These are phyloP conservation scores for Ommatoiulus sabulosus DNA, from an alignment of 2,888 invertebrate genomes.

Conservation along the genomic window DNA sequence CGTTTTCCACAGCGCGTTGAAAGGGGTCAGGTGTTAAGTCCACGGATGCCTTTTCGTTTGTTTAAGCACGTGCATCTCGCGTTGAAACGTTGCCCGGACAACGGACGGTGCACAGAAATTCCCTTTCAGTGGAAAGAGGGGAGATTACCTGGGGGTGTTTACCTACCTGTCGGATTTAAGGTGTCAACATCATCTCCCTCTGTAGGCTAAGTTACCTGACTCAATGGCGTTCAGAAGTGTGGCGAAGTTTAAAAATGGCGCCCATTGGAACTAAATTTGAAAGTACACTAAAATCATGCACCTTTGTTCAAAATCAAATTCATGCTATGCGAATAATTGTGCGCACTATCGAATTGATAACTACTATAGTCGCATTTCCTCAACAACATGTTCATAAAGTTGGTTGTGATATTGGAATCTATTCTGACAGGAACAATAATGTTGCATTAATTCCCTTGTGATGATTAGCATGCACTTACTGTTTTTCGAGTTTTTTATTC, in stretches of 20 bases:
- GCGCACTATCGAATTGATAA: too few species aligned
- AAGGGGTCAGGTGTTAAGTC: conserved; percentile 47
- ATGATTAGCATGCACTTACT: too few species aligned
- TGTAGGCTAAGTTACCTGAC: not conserved
- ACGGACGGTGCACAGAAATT: not conserved
- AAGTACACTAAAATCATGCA: not conserved
- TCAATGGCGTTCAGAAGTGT: not conserved
- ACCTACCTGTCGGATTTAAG: not conserved
- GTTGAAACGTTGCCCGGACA: conserved; percentile 38
- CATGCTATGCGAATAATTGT: not conserved
- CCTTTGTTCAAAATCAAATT: not conserved
- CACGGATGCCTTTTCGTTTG: conserved; percentile 31
- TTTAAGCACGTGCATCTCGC: conserved; percentile 39
- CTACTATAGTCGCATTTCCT: too few species aligned
- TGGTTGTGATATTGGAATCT: too few species aligned
- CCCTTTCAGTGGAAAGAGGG: not conserved
- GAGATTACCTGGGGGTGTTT: not conserved
- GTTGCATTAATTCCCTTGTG: too few species aligned
- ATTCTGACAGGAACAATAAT: too few species aligned
- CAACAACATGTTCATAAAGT: too few species aligned
- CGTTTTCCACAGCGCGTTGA: conserved; percentile 10
- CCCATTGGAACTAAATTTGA: not conserved
- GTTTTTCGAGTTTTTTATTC: too few species aligned
- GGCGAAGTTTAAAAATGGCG: not conserved
- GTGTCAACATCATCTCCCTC: conserved; percentile 29